Percentiles rank a stretch among this genome's conserved stretches.
These are phyloP conservation scores for Creontiades dilutus DNA, from an alignment of 2,888 invertebrate genomes.

Conservation along the genomic window DNA sequence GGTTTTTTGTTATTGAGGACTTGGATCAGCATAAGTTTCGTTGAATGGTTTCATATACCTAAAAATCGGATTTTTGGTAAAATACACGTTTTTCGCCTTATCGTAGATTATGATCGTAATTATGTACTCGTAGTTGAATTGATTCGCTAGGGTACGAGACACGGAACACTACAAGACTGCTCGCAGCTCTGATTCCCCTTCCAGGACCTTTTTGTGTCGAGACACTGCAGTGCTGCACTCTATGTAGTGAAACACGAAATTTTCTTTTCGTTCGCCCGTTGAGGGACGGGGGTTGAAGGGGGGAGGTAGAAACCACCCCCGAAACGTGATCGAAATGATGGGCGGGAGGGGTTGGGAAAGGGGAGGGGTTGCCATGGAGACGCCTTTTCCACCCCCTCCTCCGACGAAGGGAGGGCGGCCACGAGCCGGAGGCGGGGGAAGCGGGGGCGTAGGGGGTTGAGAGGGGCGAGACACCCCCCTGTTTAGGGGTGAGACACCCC, in stretches of 20 bases:
- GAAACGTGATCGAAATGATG: not conserved
- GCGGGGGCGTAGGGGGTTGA: not conserved
- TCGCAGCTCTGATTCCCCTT: not conserved
- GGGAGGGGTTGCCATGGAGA: constrained; percentile 57
- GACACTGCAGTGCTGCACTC: not conserved
- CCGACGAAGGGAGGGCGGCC: not conserved
- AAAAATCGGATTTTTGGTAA: no score
- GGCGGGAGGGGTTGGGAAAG: not conserved
- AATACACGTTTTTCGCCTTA: no score
- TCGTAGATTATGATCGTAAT: no score
- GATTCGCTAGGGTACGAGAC: no score
- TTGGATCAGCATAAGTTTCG: no score
- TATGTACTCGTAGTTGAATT: no score
- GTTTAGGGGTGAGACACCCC: constrained; percentile 51
- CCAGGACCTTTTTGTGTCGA: not conserved
- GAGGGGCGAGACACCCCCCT: constrained; percentile 56
- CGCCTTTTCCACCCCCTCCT: constrained; percentile 5
- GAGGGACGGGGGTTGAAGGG: not conserved
- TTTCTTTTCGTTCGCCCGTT: constrained; percentile 8
- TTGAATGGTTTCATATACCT: no score
- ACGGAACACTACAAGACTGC: no score
- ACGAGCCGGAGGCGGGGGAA: not conserved
- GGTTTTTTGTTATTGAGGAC: constrained; percentile 28
- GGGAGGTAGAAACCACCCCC: not conserved
- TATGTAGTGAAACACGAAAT: constrained; percentile 50